These are phyloP conservation scores for Cydia pomonella DNA, from an alignment of 1,140 invertebrate species.

Conservation along the genomic window DNA sequence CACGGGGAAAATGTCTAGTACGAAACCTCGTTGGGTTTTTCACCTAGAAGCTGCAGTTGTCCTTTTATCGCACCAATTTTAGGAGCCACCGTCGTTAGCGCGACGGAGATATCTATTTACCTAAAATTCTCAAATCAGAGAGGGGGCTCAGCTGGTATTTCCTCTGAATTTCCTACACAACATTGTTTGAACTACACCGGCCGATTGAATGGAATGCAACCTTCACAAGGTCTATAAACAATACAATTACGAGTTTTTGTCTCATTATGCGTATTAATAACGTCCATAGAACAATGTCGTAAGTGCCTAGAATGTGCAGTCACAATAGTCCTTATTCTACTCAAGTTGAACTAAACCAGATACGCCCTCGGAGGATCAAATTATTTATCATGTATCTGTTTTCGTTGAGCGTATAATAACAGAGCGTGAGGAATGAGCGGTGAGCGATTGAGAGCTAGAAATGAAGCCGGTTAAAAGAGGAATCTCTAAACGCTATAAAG, in stretches of 20 bases:
- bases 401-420: neutral
- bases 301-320: neutral
- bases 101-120: no score
- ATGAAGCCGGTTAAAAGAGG: no score
- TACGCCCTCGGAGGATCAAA: conserved; percentile 4
- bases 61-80: no score
- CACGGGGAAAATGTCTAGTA: no score
- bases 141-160: no score
- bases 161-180: conserved; percentile 40
- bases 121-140: no score
- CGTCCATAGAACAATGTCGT: neutral
- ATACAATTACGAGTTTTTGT: conserved; percentile 20
- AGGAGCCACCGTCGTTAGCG: no score
- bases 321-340: neutral
- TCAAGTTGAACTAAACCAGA: neutral
- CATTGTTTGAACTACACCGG: neutral
- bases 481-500: neutral
- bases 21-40: no score
- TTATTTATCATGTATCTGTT: conserved; percentile 15
- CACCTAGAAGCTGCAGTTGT: no score
- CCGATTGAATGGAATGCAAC: conserved; percentile 25
- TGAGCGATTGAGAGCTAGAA: neutral
- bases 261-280: neutral
- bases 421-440: neutral
- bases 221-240: conserved; percentile 25